These are phyloP conservation scores for Daboia siamensis DNA, from an alignment of 2,113 vertebrate species.

Conservation along the genomic window DNA sequence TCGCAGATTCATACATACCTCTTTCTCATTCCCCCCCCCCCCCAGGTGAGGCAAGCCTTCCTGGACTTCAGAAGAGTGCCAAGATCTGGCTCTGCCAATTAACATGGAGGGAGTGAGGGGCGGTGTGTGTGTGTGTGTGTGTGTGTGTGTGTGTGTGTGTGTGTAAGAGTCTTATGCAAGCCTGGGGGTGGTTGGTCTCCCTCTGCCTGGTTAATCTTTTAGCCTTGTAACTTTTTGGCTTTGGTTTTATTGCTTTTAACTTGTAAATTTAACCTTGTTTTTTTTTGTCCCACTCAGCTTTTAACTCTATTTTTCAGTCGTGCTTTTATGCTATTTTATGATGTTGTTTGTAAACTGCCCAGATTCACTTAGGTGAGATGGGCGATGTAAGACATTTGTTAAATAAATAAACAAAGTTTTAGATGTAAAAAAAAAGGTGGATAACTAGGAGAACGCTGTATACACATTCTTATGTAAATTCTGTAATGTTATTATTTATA, in stretches of 20 bases:
- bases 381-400: neutral
- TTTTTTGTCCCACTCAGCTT: neutral
- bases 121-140: no score
- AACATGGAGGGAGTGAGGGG: neutral
- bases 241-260: neutral
- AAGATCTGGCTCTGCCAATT: neutral
- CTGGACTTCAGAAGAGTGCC: neutral
- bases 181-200: neutral
- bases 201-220: neutral
- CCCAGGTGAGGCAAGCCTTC: neutral
- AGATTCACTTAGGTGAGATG: neutral
- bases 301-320: neutral
- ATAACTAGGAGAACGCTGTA: neutral
- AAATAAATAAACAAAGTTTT: neutral
- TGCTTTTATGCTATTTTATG: neutral
- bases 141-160: no score
- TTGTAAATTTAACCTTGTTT: neutral
- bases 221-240: neutral
- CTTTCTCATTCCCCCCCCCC: neutral
- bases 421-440: no score
- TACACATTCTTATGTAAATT: neutral
- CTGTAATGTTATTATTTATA: neutral
- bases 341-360: neutral
- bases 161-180: neutral
- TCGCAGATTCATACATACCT: neutral